A percentile compares a stretch with the other conserved stretches of the same genome.
phyloP scores from a whole-genome alignment of 2,888 invertebrate genomes.

The Bombylius major region DNA sequence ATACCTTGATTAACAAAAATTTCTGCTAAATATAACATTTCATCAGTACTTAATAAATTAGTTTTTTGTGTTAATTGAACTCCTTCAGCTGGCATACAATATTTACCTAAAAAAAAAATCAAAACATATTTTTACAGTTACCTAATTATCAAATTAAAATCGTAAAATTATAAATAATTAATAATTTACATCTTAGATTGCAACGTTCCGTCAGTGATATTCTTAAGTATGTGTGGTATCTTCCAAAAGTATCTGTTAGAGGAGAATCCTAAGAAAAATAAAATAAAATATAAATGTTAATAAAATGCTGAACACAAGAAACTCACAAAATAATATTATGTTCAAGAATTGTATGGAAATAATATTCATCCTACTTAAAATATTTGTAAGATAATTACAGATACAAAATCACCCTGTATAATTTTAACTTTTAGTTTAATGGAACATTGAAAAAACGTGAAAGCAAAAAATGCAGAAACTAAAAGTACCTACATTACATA shows the following conservation, averaged over 20 bases:
- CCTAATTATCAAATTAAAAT: no score
- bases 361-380: no score
- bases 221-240: conserved; percentile 83
- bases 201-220: conserved; percentile 95
- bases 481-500: no score
- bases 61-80: conserved; percentile 66
- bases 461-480: no score
- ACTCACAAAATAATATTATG: no score
- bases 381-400: no score
- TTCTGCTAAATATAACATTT: conserved; percentile 64
- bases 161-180: no score
- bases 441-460: no score
- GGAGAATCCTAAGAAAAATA: conserved; percentile 19
- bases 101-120: conserved; percentile 53
- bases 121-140: not conserved
- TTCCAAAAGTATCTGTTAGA: conserved; percentile 70
- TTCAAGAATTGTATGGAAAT: no score
- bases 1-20: conserved; percentile 85
- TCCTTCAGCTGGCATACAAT: conserved; percentile 98
- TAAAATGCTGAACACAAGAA: not conserved
- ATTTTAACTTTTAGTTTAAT: no score
- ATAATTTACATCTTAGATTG: conserved; percentile 78
- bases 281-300: not conserved
- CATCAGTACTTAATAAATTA: conserved; percentile 64
- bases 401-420: no score